phyloP scores from a whole-genome alignment of 2,797 vertebrate genomes.

The Botia almorhae region DNA sequence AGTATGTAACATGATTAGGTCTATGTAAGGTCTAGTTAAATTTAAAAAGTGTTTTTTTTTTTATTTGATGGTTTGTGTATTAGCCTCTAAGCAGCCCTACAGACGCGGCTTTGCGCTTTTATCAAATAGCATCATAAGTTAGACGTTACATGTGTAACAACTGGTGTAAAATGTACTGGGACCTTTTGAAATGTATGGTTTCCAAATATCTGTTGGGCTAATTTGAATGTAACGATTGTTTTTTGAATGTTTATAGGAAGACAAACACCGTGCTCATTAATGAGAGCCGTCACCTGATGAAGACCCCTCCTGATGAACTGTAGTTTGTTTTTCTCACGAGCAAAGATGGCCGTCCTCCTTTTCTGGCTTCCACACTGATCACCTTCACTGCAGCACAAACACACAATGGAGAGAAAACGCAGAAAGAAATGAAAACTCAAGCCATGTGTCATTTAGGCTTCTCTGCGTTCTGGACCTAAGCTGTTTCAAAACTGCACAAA shows the following conservation, averaged over 20 bases:
- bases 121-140: not conserved
- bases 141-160: not conserved
- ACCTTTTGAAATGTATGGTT: not conserved
- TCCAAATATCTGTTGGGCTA: not conserved
- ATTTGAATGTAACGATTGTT: not conserved
- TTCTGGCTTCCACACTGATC: slow-evolving; percentile 78
- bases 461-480: slow-evolving; percentile 80
- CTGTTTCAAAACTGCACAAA: slow-evolving; percentile 42
- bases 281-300: not conserved
- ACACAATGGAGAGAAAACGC: slow-evolving; percentile 95
- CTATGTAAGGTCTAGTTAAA: no score
- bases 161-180: not conserved
- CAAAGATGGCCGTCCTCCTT: slow-evolving; percentile 80
- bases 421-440: slow-evolving; percentile 94
- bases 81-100: no score
- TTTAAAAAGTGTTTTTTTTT: not conserved
- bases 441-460: slow-evolving; percentile 75
- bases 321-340: slow-evolving; percentile 44
- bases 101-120: not conserved
- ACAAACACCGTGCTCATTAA: not conserved
- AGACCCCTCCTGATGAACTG: slow-evolving; percentile 15
- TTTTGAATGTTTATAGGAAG: slow-evolving; percentile 32
- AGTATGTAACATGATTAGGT: no score
- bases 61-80: not conserved
- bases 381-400: slow-evolving; percentile 73